Percentiles rank a stretch among this genome's conserved stretches.
Evolutionary conservation across 2,888 invertebrate species (phyloP).

Genomic region (Nebria brevicollis): DNA sequence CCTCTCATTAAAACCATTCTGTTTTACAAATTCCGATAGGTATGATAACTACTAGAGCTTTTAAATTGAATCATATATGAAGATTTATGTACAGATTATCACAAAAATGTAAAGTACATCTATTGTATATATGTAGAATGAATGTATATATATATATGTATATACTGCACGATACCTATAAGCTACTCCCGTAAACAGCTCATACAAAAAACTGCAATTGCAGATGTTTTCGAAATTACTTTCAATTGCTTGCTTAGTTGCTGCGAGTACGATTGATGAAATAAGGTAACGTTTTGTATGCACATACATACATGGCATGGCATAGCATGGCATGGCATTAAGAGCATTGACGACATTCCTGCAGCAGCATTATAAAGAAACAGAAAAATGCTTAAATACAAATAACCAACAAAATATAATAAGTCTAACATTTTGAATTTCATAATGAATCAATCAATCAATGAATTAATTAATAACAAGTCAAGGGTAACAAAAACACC

Average conservation of each 20-base stretch:
- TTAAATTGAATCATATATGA: too few relatives aligned
- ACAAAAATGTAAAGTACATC: not conserved
- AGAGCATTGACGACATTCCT: slow-evolving; percentile 55
- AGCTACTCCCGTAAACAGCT: too few relatives aligned
- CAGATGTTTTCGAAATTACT: too few relatives aligned
- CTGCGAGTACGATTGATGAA: not conserved
- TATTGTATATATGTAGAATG: too few relatives aligned
- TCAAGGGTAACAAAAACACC: slow-evolving; percentile 55
- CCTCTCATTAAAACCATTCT: not conserved
- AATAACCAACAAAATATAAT: slow-evolving; percentile 61
- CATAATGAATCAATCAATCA: slow-evolving; percentile 56
- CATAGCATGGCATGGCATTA: slow-evolving; percentile 13
- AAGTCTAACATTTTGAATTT: slow-evolving; percentile 57
- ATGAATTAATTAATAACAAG: slow-evolving; percentile 48
- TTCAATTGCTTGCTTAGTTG: not conserved
- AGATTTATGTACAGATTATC: not conserved
- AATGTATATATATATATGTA: too few relatives aligned
- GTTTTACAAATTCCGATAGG: not conserved
- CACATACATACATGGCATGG: not conserved
- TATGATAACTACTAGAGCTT: not conserved
- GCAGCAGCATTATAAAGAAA: slow-evolving; percentile 52
- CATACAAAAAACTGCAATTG: too few relatives aligned
- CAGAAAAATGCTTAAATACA: slow-evolving; percentile 56
- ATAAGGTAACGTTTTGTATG: slow-evolving; percentile 39
- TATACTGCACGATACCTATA: too few relatives aligned